Percentiles rank a stretch among this genome's conserved stretches.
These are phyloP conservation scores for Scaptomyza montana DNA, from an alignment of 1,140 invertebrate genomes.

Conservation along the genomic window DNA sequence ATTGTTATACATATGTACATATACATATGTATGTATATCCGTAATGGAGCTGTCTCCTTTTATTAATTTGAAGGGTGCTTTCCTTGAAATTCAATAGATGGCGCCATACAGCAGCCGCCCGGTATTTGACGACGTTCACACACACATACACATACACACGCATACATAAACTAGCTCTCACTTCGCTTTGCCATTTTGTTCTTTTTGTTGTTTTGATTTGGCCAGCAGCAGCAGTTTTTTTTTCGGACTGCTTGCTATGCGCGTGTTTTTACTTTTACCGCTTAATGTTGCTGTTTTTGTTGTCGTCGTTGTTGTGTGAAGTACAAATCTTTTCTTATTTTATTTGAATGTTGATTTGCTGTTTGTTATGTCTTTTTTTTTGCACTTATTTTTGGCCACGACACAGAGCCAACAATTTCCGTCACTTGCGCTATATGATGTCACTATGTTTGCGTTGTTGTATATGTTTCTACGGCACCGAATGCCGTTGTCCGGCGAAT, in stretches of 20 bases:
- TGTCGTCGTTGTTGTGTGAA: conserved; percentile 22
- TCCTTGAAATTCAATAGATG: conserved; percentile 19
- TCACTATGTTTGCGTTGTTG: conserved; percentile 34
- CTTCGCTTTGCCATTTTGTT: conserved; percentile 9
- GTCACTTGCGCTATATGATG: conserved; percentile 59
- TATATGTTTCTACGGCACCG: not conserved
- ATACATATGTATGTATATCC: too few relatives aligned
- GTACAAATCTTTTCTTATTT: conserved; percentile 43
- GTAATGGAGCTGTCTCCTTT: not conserved
- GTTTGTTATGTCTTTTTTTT: conserved; percentile 37
- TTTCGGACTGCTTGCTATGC: conserved; percentile 11
- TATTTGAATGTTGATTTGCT: conserved; percentile 26
- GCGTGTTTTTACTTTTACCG: conserved; percentile 40
- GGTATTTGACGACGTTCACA: conserved; percentile 12
- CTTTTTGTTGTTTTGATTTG: conserved; percentile 24
- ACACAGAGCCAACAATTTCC: conserved; percentile 53
- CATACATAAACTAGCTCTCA: conserved; percentile 1
- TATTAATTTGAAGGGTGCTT: too few relatives aligned
- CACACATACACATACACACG: not conserved
- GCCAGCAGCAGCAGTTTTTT: not conserved
- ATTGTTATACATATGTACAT: not conserved
- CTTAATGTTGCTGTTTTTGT: conserved; percentile 23
- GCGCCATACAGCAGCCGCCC: conserved; percentile 52
- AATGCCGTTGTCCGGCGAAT: conserved; percentile 11
- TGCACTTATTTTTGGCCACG: conserved; percentile 65